Base-by-base conservation (phyloP, 2,888 invertebrate species). In the Leptopilina syphax region DNA sequence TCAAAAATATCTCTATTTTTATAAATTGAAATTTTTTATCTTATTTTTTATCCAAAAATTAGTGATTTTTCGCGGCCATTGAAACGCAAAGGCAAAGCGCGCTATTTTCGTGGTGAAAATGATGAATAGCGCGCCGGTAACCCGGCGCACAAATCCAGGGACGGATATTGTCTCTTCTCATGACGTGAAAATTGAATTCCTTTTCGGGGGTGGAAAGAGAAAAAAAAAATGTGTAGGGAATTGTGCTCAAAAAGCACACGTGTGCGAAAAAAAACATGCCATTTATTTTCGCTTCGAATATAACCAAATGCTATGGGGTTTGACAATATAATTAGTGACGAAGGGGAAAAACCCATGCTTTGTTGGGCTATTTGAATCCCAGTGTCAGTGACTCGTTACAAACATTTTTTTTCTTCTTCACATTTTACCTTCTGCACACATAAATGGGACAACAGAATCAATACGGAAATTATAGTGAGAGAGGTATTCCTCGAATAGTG, bases 71-170 rank as follows among this genome's bases (percentile, higher is more conserved):
- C 9, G 73, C 73, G 73, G 57, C 73, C 73, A 73, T 73, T 73
- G 34, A 60, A 24, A 54, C 27, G 24, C 47, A 18, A 18, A 47
- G 47, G 13, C 67, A 70, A 70, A 54, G 70, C 27, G 70, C 73
- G 57, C 57, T 73, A 73, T 73, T 73, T 73, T 73, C 70, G 41
- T 54, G 73, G 41, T 34, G 57, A 73, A 73, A 73, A 73, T 73
- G 73, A 67, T 9, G 47, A 73, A 57, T 73, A 54, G 70, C 50
- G 73, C 73, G 57, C n/a, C 73, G 54, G 34, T n/a, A 7, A 73
- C 54, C 54, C 54, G 54, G 73, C 73, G 73, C 57, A 73, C 54
- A 57, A 24, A 18, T 13, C 10, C 73, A 73, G 73, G 54, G 57
- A 60, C 18, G 54, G 7, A 70, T 57, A 34, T 65, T 34, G 4